These are phyloP conservation scores for Lasioglossum lativentre DNA, from an alignment of 2,888 invertebrate genomes.

Conservation along the genomic window DNA sequence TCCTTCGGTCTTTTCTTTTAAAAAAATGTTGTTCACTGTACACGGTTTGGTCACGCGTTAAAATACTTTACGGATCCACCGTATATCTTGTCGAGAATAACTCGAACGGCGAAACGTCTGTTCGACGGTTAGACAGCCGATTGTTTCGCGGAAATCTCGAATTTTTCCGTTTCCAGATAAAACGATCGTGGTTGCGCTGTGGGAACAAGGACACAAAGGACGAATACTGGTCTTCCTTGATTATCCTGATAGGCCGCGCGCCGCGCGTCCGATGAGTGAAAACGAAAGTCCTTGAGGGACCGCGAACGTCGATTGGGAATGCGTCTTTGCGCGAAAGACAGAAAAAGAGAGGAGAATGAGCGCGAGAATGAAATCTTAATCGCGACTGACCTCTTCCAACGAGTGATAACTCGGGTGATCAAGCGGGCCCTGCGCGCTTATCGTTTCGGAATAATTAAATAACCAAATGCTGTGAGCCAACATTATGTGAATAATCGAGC, in stretches of 20 bases:
- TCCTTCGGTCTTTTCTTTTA: too few species aligned
- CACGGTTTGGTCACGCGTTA: too few species aligned
- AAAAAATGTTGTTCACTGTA: too few species aligned
- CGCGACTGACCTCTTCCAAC: conserved; percentile 75
- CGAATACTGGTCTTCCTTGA: conserved; percentile 67
- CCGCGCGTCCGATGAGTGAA: conserved; percentile 33
- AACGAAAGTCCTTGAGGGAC: conserved; percentile 60
- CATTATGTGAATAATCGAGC: conserved; percentile 78
- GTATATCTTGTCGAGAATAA: neutral
- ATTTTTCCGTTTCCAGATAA: conserved; percentile 28
- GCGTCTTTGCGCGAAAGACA: conserved; percentile 43
- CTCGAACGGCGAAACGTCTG: neutral
- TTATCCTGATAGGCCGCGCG: conserved; percentile 42
- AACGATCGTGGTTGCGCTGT: neutral
- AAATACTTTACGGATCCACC: too few species aligned
- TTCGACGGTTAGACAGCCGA: neutral
- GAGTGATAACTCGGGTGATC: conserved; percentile 76
- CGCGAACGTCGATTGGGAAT: conserved; percentile 61
- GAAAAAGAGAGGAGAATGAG: conserved; percentile 37
- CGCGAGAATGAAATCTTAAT: conserved; percentile 77
- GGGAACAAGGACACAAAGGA: conserved; percentile 49
- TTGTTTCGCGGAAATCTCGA: neutral
- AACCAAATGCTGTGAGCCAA: conserved; percentile 76
- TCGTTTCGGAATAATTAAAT: conserved; percentile 81
- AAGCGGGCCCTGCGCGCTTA: conserved; percentile 74